Evolutionary conservation across 2,888 invertebrate species (phyloP), one percentile per base, ranked within the genome.

Genomic region (Melinopterus prodromus): DNA sequence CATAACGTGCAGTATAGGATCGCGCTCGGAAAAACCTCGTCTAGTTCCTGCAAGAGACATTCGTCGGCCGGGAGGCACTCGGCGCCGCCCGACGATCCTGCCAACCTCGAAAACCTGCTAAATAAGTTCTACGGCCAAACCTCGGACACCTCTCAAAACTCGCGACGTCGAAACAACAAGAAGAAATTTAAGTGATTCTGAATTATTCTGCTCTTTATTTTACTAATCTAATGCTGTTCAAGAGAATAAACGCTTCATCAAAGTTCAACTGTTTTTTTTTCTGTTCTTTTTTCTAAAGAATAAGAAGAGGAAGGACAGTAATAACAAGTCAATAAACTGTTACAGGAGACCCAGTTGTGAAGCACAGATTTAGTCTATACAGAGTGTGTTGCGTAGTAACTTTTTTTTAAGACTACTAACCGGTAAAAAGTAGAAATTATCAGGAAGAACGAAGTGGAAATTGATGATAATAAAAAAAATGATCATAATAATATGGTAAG

Each of bases 1-100:
- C 98, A 98, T 91, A 94, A 95, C 89, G 97, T 98, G 82, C 97
- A 97, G 89, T 96, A 96, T 89, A 92, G 96, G 85, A 95, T 96
- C 87, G 95, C 96, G 84, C 92, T 95, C 83, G 95, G 95, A 83
- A 93, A 93, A 89, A 91, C 93, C 86, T 90, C 91, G 79, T 84
- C 90, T 36, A 90, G 90, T 82, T 88, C 88, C 16, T 85, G 88
- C 80, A 81, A 81, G 35, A 78, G 80, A 80, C 81, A 82, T 79
- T 81, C 76, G 76, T 78, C 80, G 84, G 83, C 77, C 86, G 86
- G 80, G 53, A 77, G 38, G 76, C 75, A 79, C 6, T 83, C 87
- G 35, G 82, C 86, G 83, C 86, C 83, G 84, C 93, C 93, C 81
- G 93, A 93, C 83, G 92, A 93, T 86, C 95, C 95, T 85, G 93